Conservation (phyloP, 2,113 vertebrate genomes). For the Dasyornis broadbenti region DNA sequence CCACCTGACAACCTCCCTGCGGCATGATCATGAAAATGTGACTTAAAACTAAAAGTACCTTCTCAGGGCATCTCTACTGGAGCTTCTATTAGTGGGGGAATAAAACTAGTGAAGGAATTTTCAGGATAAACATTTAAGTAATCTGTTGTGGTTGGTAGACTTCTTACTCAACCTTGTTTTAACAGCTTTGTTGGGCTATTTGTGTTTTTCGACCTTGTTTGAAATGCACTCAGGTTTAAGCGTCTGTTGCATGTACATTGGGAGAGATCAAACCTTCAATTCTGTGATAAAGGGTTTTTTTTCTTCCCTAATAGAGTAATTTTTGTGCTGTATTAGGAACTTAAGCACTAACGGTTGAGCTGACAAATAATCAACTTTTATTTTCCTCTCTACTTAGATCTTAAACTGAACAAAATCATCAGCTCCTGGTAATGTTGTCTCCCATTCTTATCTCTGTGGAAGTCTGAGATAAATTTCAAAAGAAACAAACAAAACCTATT, state of each 20-base stretch:
- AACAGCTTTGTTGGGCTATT: background rate
- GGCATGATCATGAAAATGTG: background rate
- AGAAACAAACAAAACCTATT: background rate
- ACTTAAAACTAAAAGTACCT: background rate
- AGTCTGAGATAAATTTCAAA: background rate
- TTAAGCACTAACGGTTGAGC: background rate
- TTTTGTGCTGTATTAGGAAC: background rate
- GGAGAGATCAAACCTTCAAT: background rate
- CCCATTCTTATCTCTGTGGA: background rate
- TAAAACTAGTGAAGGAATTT: background rate
- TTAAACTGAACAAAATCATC: background rate
- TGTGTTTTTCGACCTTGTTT: background rate
- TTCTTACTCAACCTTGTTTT: background rate
- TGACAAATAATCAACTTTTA: background rate
- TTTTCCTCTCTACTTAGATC: background rate
- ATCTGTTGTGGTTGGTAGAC: background rate
- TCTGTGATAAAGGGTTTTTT: background rate
- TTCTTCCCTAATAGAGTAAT: background rate
- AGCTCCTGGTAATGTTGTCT: background rate
- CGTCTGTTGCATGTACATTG: background rate
- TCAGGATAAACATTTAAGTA: background rate
- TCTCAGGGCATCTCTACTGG: background rate
- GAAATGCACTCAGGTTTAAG: background rate
- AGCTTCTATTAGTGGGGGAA: background rate
- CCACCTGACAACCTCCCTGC: background rate